Evolutionary conservation across 2,888 invertebrate genomes (phyloP).

Genomic region (Isotomurus palustris): DNA sequence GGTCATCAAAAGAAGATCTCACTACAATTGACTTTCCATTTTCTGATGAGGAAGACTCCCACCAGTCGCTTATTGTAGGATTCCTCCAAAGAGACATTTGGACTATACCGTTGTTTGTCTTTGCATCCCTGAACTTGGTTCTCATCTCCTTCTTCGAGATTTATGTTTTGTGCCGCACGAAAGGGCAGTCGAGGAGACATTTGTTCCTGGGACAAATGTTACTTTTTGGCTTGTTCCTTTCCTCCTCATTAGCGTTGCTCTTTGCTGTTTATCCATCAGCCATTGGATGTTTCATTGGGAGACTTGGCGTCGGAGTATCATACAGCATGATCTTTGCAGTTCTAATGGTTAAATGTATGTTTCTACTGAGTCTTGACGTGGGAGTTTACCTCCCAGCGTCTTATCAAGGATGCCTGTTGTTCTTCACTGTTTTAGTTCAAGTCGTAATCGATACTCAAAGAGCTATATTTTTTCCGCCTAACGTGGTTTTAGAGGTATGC

Average conservation of each 20-base stretch:
- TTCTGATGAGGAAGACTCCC: conserved; percentile 19
- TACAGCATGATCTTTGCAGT: conserved; percentile 81
- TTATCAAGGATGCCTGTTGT: conserved; percentile 78
- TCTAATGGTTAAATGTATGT: conserved; percentile 87
- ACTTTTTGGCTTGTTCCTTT: conserved; percentile 73
- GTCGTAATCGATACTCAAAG: conserved; percentile 45
- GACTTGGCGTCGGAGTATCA: conserved; percentile 77
- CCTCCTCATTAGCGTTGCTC: conserved; percentile 73
- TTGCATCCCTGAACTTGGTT: conserved; percentile 77
- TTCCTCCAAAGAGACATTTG: conserved; percentile 64
- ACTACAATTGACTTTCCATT: background rate
- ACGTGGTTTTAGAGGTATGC: conserved; percentile 37
- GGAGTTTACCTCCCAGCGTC: conserved; percentile 88
- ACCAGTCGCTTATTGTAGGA: conserved; percentile 37
- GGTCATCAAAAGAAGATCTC: background rate
- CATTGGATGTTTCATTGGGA: conserved; percentile 73
- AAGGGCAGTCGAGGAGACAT: conserved; percentile 76
- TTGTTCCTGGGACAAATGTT: conserved; percentile 78
- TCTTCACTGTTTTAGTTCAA: conserved; percentile 87
- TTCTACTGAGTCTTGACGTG: conserved; percentile 82
- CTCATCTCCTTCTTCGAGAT: conserved; percentile 79
- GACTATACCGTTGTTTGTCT: conserved; percentile 82
- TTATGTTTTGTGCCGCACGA: conserved; percentile 76
- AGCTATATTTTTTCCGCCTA: conserved; percentile 42
- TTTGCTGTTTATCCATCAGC: conserved; percentile 72